Base-by-base conservation (phyloP, 2,797 vertebrate species). In the Epinephelus malabaricus region DNA sequence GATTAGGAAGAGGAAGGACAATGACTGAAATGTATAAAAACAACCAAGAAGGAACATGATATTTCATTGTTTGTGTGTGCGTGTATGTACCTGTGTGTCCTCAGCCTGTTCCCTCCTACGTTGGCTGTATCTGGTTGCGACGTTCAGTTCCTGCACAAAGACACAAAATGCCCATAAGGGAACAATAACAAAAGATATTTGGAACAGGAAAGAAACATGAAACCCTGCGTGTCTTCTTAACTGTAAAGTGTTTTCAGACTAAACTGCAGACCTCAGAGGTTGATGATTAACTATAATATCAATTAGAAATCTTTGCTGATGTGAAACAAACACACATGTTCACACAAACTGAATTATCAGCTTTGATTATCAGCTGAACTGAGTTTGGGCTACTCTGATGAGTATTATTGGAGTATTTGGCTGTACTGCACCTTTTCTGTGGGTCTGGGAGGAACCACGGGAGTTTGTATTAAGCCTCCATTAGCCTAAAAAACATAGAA, bases 351-450 rank as follows among this genome's bases (percentile, higher is more conserved):
- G 23, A n/a, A 6, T 17, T 21, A 21, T 19, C 5, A 0, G 30
- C 5, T 34, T 34, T 34, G 30, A 30, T 30, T 30, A 30, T 30
- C 27, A 30, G 27, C 27, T 18, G 5, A 30, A 17, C 9, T 63
- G 25, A 46, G 10, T 10, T 47, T 6, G n/a, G 58, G 54, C 43
- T 7, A n/a, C 2, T 17, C 6, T 27, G 45, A 38, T 55, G 51
- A 23, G 18, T 27, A 3, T 43, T 10, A 23, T 4, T 38, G 1
- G 27, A 55, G 56, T 21, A 27, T 56, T 61, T 38, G 12, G 4
- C 43, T 67, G 56, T 17, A 27, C 0, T 46, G 62, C 34, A 92
- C 92, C 86, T 88, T 78, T 38, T 90, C 84, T 74, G 67, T 79
- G 21, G 53, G 81, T 83, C 86, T 87, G 49, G 73, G 65, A 23